A percentile compares a stretch with the other conserved stretches of the same genome.
phyloP scores from a whole-genome alignment of 2,113 vertebrate genomes.

The Cryptoleucopteryx plumbea region DNA sequence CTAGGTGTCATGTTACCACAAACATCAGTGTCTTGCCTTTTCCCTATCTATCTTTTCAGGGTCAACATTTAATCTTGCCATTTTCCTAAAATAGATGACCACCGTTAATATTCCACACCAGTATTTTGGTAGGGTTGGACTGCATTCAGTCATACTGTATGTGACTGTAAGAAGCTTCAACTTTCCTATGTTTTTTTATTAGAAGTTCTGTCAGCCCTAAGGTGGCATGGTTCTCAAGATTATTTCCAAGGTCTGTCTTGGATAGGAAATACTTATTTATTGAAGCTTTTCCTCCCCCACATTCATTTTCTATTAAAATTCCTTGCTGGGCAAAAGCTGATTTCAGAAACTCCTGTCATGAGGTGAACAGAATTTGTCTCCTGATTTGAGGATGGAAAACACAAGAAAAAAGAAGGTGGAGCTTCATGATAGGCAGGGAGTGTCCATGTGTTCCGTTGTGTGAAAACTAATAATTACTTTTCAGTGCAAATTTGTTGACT shows the following conservation, averaged over 20 bases:
- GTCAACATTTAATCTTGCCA: not conserved
- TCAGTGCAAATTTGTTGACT: not conserved
- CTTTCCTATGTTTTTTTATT: not conserved
- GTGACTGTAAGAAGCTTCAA: not conserved
- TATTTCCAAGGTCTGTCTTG: not conserved
- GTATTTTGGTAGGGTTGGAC: not conserved
- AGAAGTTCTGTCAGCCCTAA: not conserved
- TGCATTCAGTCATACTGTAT: not conserved
- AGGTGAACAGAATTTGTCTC: not conserved
- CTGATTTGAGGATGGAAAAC: not conserved
- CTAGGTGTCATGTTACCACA: conserved; percentile 55
- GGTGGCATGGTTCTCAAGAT: not conserved
- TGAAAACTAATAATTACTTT: not conserved
- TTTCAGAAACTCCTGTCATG: not conserved
- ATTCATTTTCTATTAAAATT: not conserved
- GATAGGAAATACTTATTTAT: not conserved
- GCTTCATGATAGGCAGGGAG: not conserved
- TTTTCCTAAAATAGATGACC: not conserved
- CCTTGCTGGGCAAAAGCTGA: not conserved
- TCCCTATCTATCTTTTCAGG: not conserved
- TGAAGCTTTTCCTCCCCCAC: not conserved
- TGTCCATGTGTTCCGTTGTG: not conserved
- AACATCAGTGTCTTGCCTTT: not conserved
- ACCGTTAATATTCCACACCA: not conserved
- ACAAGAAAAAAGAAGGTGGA: not conserved